phyloP scores from a whole-genome alignment of 2,797 vertebrate species.

The Apogon talboti region DNA sequence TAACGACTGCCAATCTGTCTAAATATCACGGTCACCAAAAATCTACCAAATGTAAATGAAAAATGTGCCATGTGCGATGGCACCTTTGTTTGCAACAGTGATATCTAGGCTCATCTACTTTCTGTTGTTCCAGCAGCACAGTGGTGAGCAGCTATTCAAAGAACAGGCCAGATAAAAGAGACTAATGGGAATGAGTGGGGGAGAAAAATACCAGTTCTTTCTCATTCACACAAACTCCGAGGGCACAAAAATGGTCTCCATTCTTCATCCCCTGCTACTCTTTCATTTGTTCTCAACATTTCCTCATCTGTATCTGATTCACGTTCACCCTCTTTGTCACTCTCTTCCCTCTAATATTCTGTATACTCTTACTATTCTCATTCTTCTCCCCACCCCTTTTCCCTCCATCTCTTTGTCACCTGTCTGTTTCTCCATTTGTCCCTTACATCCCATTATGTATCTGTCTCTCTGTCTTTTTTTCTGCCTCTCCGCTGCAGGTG shows the following conservation, averaged over 20 bases:
- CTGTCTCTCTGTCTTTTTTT: constrained; percentile 18
- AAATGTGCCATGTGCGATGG: constrained; percentile 22
- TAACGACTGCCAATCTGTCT: constrained; percentile 68
- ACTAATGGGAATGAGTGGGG: constrained; percentile 24
- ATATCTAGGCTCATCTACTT: constrained; percentile 24
- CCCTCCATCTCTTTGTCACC: constrained; percentile 53
- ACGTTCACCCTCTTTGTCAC: constrained; percentile 26
- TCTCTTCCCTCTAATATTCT: constrained; percentile 42
- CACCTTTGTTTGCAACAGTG: constrained; percentile 43
- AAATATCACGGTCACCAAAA: constrained; percentile 66
- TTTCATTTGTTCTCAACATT: constrained; percentile 37
- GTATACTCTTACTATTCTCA: constrained; percentile 53
- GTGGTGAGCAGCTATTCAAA: constrained; percentile 37
- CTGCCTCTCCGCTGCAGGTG: constrained; percentile 62
- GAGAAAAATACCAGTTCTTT: constrained; percentile 27
- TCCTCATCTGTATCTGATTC: constrained; percentile 53
- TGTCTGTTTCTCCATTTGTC: constrained; percentile 55
- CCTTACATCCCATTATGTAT: constrained; percentile 56
- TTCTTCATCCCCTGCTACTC: constrained; percentile 44
- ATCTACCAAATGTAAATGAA: constrained; percentile 28
- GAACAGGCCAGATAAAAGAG: constrained; percentile 25
- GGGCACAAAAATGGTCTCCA: constrained; percentile 46
- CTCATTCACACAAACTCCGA: constrained; percentile 36
- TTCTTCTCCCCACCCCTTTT: constrained; percentile 1
- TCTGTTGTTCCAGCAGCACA: constrained; percentile 5